Percentiles rank a stretch among this genome's conserved stretches.
Conservation (phyloP, 2,888 invertebrate species). For the Mythimna albipuncta region DNA sequence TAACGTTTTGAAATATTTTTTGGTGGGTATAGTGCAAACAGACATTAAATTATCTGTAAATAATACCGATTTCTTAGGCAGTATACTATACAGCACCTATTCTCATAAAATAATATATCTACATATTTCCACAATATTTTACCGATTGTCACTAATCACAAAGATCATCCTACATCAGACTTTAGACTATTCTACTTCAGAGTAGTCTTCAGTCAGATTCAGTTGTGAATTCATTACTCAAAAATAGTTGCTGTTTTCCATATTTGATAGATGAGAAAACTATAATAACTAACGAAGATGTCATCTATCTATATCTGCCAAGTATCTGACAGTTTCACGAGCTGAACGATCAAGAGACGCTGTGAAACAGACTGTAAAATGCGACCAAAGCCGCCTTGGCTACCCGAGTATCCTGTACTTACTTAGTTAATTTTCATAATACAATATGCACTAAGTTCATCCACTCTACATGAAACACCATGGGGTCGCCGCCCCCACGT, state of each 20-base stretch:
- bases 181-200: too few relatives aligned
- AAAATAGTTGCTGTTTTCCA: constrained; percentile 6
- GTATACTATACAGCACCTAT: neutral
- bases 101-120: neutral
- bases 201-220: too few relatives aligned
- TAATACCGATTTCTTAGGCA: neutral
- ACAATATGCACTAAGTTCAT: constrained; percentile 62
- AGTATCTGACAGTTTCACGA: neutral
- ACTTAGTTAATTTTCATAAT: constrained; percentile 34
- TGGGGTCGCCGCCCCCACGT: constrained; percentile 78
- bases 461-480: constrained; percentile 62
- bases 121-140: neutral
- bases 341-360: constrained; percentile 27
- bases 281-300: constrained; percentile 3
- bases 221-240: neutral
- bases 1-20: too few relatives aligned
- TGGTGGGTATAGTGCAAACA: too few relatives aligned
- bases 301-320: neutral
- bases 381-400: constrained; percentile 20
- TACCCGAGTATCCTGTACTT: neutral
- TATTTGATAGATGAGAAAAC: neutral
- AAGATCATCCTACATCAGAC: too few relatives aligned
- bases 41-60: neutral
- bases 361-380: constrained; percentile 57
- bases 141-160: too few relatives aligned